Base-by-base conservation (phyloP, 2,888 invertebrate species). In the Portevinia maculata region DNA sequence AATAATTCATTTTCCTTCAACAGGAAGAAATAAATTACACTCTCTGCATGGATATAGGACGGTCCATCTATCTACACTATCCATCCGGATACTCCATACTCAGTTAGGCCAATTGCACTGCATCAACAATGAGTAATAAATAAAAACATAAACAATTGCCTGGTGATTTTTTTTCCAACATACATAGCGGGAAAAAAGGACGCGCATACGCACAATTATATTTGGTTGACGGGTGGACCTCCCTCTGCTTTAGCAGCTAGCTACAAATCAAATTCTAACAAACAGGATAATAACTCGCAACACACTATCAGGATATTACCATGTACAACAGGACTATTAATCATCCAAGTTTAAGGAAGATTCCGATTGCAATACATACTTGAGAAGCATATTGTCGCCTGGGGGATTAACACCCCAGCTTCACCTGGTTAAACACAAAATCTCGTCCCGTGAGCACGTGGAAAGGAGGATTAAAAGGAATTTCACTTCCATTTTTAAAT, bases 221-320 rank as follows among this genome's bases (percentile, higher is more conserved):
- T 50, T 3, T 34, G 3, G 37, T 19, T 39, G 8, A 50, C 15
- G 70, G 62, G 39, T 55, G 55, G 46, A 44, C 73, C 67, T 37
- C 74, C 76, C 75, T 53, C 70, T 17, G 32, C 41, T 24, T 17
- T 21, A 30, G 48, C 70, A 46, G 28, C n/a, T n/a, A 44, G 65
- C 81, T 37, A 75, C 81, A 83, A 83, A 83, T 83, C 81, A 76
- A 83, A 81, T 59, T 46, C 70, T 70, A 62, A 70, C 73, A 79
- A 79, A 64, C 76, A 60, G 69, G 59, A 65, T 64, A 71, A 65
- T 71, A 64, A 59, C 71, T 71, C 8, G 46, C 13, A 19, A n/a
- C n/a, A 30, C 5, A 3, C 6, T 41, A 39, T 39, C 50, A 52
- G 62, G 64, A 74, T 15, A 46, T 60, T 37, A 37, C 39, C 48